Percentiles rank a stretch among this genome's conserved stretches.
Conservation (phyloP, 2,888 invertebrate genomes). For the Bellardia pandia region DNA sequence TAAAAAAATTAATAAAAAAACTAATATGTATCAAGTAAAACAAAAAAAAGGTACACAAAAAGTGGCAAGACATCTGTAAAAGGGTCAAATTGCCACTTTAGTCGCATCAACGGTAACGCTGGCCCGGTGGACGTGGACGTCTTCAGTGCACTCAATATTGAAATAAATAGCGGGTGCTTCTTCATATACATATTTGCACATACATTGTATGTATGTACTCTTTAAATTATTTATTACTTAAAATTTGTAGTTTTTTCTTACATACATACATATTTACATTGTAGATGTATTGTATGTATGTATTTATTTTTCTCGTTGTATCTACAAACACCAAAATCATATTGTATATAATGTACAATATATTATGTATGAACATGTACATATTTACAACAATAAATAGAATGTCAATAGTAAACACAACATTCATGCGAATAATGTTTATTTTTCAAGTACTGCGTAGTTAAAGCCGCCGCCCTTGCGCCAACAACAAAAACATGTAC, state of each 20-base stretch:
- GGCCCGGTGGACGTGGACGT: too few relatives aligned
- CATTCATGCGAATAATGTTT: slow-evolving; percentile 35
- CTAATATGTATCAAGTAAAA: too few relatives aligned
- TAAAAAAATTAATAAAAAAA: too few relatives aligned
- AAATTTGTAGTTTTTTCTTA: too few relatives aligned
- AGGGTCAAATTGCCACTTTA: too few relatives aligned
- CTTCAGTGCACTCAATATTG: not conserved
- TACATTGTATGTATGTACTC: not conserved
- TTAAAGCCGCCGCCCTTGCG: slow-evolving; percentile 61
- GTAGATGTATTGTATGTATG: too few relatives aligned
- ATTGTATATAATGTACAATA: not conserved
- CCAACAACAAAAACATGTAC: slow-evolving; percentile 37
- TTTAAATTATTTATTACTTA: too few relatives aligned
- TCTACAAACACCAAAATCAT: not conserved
- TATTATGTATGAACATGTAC: not conserved
- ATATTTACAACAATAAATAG: slow-evolving; percentile 21
- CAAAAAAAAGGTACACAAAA: too few relatives aligned
- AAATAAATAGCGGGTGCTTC: slow-evolving; percentile 9
- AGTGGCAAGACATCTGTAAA: too few relatives aligned
- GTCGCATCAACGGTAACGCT: too few relatives aligned
- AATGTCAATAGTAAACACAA: slow-evolving; percentile 40
- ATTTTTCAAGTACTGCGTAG: slow-evolving; percentile 50
- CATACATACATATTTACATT: too few relatives aligned
- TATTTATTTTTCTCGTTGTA: not conserved
- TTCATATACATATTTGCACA: not conserved